Evolutionary conservation across 2,113 vertebrate genomes (phyloP).

Genomic region (Mellivora capensis): DNA sequence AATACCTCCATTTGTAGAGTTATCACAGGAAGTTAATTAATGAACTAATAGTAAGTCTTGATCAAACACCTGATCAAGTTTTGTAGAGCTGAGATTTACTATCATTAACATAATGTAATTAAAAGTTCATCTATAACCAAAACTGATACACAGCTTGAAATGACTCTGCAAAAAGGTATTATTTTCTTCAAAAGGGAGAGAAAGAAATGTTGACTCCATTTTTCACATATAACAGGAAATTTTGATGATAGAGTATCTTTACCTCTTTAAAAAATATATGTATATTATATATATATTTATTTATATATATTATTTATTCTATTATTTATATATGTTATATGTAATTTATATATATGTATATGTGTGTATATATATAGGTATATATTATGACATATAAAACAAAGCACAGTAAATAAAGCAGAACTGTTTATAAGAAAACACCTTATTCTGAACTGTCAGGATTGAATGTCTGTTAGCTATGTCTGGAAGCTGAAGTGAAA

Average conservation of each 20-base stretch:
- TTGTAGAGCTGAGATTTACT: constrained; percentile 10
- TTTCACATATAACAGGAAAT: neutral
- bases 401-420: neutral
- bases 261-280: neutral
- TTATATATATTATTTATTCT: no score
- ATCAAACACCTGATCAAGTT: constrained; percentile 41
- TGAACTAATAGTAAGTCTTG: constrained; percentile 37
- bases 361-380: fast-evolving
- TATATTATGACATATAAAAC: neutral
- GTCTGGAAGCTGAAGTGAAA: neutral
- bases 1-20: constrained; percentile 59
- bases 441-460: neutral
- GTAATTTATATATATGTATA: no score
- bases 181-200: neutral
- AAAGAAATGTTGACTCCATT: neutral
- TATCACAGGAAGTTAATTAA: constrained; percentile 72
- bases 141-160: neutral
- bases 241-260: neutral
- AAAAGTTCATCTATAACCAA: constrained; percentile 35
- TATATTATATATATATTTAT: no score
- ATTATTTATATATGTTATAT: no score
- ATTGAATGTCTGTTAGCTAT: neutral
- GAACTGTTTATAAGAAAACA: neutral
- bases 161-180: constrained; percentile 1
- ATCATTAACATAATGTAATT: constrained; percentile 62